phyloP scores from a whole-genome alignment of 2,797 vertebrate genomes.

The Fratercula arctica region DNA sequence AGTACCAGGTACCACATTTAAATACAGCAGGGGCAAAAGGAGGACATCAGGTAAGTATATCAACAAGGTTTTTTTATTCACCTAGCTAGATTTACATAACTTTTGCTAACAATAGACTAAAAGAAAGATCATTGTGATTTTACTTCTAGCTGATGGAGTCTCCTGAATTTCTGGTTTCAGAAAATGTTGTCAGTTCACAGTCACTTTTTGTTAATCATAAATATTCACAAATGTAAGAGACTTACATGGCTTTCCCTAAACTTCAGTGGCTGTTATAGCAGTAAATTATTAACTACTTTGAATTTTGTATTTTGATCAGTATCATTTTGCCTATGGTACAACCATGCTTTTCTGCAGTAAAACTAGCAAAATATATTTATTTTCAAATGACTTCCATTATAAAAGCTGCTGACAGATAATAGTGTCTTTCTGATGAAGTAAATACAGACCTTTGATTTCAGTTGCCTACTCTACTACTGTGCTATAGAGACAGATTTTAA shows the following conservation, averaged over 20 bases:
- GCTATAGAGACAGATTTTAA: background rate
- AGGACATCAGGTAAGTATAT: background rate
- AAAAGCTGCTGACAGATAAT: background rate
- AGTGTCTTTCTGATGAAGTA: background rate
- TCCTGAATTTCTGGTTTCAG: background rate
- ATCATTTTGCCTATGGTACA: background rate
- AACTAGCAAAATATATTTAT: background rate
- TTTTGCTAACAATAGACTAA: background rate
- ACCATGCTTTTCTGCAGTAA: background rate
- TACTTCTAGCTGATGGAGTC: background rate
- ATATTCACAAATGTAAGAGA: background rate
- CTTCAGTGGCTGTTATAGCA: background rate
- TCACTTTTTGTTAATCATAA: background rate
- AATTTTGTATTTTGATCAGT: background rate
- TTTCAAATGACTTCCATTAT: background rate
- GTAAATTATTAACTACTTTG: background rate
- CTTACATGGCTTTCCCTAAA: background rate
- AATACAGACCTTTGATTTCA: background rate
- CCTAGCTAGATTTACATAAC: background rate
- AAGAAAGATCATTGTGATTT: background rate
- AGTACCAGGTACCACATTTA: background rate
- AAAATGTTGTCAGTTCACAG: background rate
- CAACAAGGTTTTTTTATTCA: background rate
- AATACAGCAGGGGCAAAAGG: background rate
- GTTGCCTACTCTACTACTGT: background rate